These are phyloP conservation scores for Bufo bufo DNA, from an alignment of 2,113 vertebrate genomes.

Conservation along the genomic window DNA sequence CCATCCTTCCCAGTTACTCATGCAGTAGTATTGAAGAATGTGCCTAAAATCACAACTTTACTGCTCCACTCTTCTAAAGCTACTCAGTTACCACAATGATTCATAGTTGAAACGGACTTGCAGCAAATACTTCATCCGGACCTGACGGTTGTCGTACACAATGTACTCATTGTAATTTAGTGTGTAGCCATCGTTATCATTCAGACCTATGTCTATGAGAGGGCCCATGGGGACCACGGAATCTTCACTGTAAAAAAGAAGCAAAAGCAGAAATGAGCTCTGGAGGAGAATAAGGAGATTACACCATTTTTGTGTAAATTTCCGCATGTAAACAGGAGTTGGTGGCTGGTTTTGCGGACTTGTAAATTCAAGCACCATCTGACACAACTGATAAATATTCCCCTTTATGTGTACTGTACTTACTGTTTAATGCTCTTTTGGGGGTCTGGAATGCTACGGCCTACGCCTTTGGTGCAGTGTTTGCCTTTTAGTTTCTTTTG, in stretches of 20 bases:
- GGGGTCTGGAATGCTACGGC: conserved; percentile 79
- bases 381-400: not conserved
- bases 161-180: conserved; percentile 91
- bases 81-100: conserved; percentile 78
- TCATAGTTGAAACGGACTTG: conserved; percentile 81
- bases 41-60: no score
- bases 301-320: no score
- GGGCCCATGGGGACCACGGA: conserved; percentile 82
- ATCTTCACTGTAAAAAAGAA: conserved; percentile 72
- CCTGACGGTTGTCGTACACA: conserved; percentile 82
- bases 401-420: conserved; percentile 62
- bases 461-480: conserved; percentile 88
- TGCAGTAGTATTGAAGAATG: no score
- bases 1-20: no score
- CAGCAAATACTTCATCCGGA: conserved; percentile 84
- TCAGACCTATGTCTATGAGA: conserved; percentile 67
- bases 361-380: not conserved
- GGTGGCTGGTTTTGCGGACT: no score
- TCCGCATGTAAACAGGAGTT: no score
- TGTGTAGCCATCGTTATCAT: conserved; percentile 72
- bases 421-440: conserved; percentile 72
- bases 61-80: not conserved
- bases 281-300: no score
- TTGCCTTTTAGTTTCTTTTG: conserved; percentile 76
- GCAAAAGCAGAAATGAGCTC: not conserved